Evolutionary conservation across 2,113 vertebrate species (phyloP).

Genomic region (Sturnus vulgaris): DNA sequence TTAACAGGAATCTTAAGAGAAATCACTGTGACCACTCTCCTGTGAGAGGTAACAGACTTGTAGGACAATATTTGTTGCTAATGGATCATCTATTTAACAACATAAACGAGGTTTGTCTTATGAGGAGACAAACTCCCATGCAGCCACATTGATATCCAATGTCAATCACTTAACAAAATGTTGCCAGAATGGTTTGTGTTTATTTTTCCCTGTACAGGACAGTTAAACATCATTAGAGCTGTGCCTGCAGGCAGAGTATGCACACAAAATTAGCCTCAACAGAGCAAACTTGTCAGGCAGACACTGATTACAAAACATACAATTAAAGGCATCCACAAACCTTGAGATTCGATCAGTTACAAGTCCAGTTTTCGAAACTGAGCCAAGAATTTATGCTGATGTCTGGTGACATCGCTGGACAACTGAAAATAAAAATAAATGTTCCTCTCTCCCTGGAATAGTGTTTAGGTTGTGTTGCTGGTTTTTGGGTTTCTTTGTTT

Average conservation of each 20-base stretch:
- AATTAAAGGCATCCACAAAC: not conserved
- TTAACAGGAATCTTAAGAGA: not conserved
- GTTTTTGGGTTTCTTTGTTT: too few species aligned
- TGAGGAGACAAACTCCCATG: not conserved
- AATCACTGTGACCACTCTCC: not conserved
- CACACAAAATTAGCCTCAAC: not conserved
- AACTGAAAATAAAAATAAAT: not conserved
- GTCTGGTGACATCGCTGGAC: not conserved
- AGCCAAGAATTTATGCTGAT: not conserved
- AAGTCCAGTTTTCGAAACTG: not conserved
- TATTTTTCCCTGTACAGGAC: not conserved
- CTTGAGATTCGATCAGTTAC: not conserved
- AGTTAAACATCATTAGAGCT: not conserved
- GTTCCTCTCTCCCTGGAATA: not conserved
- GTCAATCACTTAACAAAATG: not conserved
- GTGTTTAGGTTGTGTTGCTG: not conserved
- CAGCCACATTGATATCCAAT: not conserved
- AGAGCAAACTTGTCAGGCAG: not conserved
- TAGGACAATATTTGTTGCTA: not conserved
- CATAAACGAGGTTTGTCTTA: not conserved
- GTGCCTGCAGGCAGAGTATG: not conserved
- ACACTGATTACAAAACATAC: not conserved
- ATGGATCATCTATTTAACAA: not conserved
- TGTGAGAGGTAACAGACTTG: not conserved
- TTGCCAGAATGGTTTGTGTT: not conserved